phyloP scores from a whole-genome alignment of 92 coral and sea anemone species.

The Bergia sp. region DNA sequence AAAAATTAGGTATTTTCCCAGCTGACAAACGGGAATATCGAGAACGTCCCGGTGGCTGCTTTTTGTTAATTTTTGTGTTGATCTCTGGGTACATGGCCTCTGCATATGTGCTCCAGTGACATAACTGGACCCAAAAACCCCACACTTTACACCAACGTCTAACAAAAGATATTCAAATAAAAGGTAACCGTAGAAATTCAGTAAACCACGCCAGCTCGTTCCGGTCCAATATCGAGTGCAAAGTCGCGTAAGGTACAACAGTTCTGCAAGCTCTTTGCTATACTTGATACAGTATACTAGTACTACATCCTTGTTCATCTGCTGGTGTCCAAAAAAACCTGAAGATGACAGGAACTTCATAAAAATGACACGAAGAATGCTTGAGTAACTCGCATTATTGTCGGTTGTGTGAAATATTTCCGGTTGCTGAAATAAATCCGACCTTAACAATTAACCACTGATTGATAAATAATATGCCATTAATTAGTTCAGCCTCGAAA shows the following conservation, averaged over 20 bases:
- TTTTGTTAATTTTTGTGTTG: neutral
- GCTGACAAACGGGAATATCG: no score
- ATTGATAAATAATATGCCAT: conserved; percentile 66
- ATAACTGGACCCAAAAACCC: neutral
- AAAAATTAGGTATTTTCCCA: no score
- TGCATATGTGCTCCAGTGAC: neutral
- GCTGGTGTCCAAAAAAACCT: neutral
- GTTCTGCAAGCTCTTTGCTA: neutral
- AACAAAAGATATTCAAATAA: neutral
- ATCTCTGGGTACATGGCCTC: neutral
- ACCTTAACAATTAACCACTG: conserved; percentile 57
- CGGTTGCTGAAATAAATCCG: conserved; percentile 17
- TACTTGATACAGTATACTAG: neutral
- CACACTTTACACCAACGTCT: neutral
- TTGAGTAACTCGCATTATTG: neutral
- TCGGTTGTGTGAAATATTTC: conserved; percentile 19
- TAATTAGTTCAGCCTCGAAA: conserved; percentile 58
- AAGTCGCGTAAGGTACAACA: neutral
- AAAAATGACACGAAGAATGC: neutral
- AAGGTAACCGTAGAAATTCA: neutral
- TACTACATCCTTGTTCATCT: neutral
- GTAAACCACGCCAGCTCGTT: neutral
- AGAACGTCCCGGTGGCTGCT: no score
- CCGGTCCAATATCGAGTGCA: neutral
- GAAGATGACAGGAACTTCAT: neutral